phyloP scores from a whole-genome alignment of 2,797 vertebrate genomes.

The Lepilemur ruficaudatus region DNA sequence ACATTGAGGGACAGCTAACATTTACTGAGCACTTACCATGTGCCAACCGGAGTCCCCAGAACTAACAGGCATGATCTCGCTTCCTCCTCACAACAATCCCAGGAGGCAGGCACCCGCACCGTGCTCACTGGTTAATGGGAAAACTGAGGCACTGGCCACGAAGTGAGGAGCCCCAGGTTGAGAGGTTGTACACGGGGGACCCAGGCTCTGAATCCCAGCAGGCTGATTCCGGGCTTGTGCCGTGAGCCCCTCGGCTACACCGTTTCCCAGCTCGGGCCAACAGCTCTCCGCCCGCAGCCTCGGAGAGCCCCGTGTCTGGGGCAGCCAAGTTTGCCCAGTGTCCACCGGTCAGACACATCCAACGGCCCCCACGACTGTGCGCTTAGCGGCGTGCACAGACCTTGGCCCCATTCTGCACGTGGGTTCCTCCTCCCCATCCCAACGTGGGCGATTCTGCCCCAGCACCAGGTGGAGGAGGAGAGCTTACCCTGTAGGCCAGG shows the following conservation, averaged over 20 bases:
- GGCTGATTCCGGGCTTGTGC: rapidly evolving
- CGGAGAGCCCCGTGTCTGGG: neutral
- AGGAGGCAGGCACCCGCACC: rapidly evolving
- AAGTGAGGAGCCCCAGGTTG: neutral
- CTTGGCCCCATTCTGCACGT: rapidly evolving
- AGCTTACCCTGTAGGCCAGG: rapidly evolving
- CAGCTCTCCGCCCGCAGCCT: too few relatives aligned
- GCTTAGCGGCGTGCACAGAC: neutral
- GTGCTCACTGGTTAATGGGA: neutral
- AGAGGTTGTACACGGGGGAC: neutral
- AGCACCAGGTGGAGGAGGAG: neutral
- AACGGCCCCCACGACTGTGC: rapidly evolving
- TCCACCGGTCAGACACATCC: neutral
- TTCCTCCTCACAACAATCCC: rapidly evolving
- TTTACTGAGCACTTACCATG: rapidly evolving
- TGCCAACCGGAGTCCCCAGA: neutral
- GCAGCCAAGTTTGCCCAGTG: neutral
- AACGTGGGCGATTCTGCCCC: neutral
- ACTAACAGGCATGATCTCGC: too few relatives aligned
- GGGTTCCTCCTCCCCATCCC: neutral
- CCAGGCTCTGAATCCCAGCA: neutral
- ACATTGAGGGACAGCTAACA: neutral
- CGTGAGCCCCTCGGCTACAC: rapidly evolving
- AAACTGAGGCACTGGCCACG: neutral
- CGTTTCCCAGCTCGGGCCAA: rapidly evolving